phyloP scores from a whole-genome alignment of 2,888 invertebrate species.

The Sialis fuliginosa region DNA sequence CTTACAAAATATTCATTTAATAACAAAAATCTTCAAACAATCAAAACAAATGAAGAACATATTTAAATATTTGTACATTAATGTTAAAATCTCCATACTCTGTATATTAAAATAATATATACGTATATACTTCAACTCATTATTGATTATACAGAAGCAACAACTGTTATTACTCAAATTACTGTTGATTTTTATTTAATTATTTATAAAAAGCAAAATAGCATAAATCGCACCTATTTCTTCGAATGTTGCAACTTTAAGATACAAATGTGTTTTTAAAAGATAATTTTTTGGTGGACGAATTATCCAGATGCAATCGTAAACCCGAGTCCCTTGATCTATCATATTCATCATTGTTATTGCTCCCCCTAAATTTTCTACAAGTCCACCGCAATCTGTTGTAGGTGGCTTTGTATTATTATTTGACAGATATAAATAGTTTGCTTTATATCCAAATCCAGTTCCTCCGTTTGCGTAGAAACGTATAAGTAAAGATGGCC shows the following conservation, averaged over 20 bases:
- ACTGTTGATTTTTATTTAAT: no score
- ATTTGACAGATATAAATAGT: slow-evolving; percentile 27
- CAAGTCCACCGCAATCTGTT: slow-evolving; percentile 50
- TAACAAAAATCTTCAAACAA: background rate
- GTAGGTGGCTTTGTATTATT: slow-evolving; percentile 21
- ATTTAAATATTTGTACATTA: no score
- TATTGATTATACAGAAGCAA: no score
- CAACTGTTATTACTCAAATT: no score
- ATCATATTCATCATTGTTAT: slow-evolving; percentile 64
- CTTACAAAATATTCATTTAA: background rate
- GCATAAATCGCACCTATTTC: slow-evolving; percentile 29
- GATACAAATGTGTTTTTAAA: slow-evolving; percentile 46
- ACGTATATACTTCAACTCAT: no score
- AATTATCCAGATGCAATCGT: slow-evolving; percentile 56
- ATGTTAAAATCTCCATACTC: no score
- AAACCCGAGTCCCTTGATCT: slow-evolving; percentile 34
- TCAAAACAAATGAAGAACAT: background rate
- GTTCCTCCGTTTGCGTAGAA: slow-evolving; percentile 55
- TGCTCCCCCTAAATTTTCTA: slow-evolving; percentile 49
- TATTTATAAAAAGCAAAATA: background rate
- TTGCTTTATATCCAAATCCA: slow-evolving; percentile 44
- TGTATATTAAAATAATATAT: no score
- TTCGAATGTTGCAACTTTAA: slow-evolving; percentile 37
- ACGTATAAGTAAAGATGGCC: slow-evolving; percentile 40
- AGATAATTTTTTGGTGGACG: slow-evolving; percentile 42